A percentile compares a stretch with the other conserved stretches of the same genome.
Conservation (phyloP, 2,797 vertebrate species). For the Micromesistius poutassou region DNA sequence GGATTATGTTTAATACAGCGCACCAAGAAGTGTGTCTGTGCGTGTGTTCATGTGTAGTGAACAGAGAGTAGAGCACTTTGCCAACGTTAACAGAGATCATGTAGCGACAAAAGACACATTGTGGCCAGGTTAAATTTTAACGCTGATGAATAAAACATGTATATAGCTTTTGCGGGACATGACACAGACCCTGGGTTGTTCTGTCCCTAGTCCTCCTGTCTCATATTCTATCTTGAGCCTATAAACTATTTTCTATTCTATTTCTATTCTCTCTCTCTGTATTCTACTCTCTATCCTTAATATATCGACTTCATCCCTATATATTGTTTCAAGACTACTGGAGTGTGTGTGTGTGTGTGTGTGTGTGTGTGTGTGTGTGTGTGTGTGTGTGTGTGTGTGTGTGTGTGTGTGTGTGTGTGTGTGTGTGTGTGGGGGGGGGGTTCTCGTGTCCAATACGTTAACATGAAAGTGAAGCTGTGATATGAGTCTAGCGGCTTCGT, state of each 20-base stretch:
- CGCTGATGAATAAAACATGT: slow-evolving; percentile 67
- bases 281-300: slow-evolving; percentile 20
- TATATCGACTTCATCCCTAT: neutral
- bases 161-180: slow-evolving; percentile 59
- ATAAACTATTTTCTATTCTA: slow-evolving; percentile 7
- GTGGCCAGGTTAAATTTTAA: slow-evolving; percentile 67
- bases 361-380: neutral
- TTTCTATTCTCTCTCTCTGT: slow-evolving; percentile 24
- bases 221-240: slow-evolving; percentile 20
- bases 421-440: neutral
- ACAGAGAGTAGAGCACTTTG: slow-evolving; percentile 57
- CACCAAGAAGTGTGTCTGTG: slow-evolving; percentile 21
- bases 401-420: neutral
- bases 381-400: neutral
- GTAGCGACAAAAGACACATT: slow-evolving; percentile 60
- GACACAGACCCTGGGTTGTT: slow-evolving; percentile 56
- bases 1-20: neutral
- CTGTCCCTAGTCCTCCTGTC: slow-evolving; percentile 20
- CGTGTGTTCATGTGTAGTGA: slow-evolving; percentile 39
- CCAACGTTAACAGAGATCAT: slow-evolving; percentile 68
- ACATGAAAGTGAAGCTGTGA: neutral
- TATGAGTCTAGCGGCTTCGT: neutral
- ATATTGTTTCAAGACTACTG: slow-evolving; percentile 15
- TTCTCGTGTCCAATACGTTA: neutral
- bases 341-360: neutral